Evolutionary conservation across 2,797 vertebrate species (phyloP), one percentile per base, ranked within the genome.

Genomic region (Alcedo atthis): DNA sequence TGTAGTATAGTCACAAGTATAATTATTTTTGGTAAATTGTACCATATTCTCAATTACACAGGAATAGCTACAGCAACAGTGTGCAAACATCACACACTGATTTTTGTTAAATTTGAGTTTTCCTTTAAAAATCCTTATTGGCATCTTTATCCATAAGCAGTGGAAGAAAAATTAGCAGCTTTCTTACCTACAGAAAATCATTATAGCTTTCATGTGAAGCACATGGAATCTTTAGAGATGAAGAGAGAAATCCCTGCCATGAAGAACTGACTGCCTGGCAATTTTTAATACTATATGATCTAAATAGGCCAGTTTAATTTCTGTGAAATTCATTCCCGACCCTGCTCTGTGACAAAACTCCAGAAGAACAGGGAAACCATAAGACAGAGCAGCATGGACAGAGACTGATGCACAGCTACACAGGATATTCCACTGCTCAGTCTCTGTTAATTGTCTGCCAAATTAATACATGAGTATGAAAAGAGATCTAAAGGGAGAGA

Each of bases 231-330:
- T 80, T 90, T 53, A 83, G 28, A 66, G 51, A 76, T 0, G 1
- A 70, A 84, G 17, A 89, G 40, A 80, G 43, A 92, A 92, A 42
- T 61, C n/a, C 28, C 37, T 90, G 55, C 32, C 69, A 85, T 1
- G 2, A 87, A 81, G 51, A 90, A 71, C 55, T 85, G 51, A 73
- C 58, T 81, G 37, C 25, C n/a, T 49, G 33, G 21, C 57, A 81
- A 58, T 49, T 87, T 92, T 81, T 70, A 90, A 78, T 33, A n/a
- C 43, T 80, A 1, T 46, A 71, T 46, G 73, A 89, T 79, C 76
- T 81, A 94, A 94, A 93, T 33, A 87, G 69, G 69, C 49, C 86
- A 59, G 40, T 91, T 92, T 45, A 1, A 73, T 73, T 89, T 93
- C 69, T 87, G 55, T n/a, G 92, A 40, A 40, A 40, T 64, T 43